Evolutionary conservation across 2,888 invertebrate genomes (phyloP).

Genomic region (Amphipoea lucens): DNA sequence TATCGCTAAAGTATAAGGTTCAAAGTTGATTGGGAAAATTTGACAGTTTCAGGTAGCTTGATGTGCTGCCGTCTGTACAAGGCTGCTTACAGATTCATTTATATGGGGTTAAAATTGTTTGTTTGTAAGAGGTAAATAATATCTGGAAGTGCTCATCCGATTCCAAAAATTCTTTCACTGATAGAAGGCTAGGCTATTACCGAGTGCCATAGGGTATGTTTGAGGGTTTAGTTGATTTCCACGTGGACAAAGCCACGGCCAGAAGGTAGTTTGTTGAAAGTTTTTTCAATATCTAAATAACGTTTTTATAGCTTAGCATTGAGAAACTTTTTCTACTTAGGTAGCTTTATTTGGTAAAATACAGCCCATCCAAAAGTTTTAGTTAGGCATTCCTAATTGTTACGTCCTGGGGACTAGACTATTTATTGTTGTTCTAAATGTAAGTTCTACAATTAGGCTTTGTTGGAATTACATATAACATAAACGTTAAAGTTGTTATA

Average conservation of each 20-base stretch:
- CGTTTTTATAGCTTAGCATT: not conserved
- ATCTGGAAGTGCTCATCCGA: not conserved
- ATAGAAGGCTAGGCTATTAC: not conserved
- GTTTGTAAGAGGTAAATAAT: not conserved
- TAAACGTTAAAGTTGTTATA: not conserved
- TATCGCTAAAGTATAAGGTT: no score
- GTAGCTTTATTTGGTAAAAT: not conserved
- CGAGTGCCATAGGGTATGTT: not conserved
- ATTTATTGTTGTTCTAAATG: constrained; percentile 20
- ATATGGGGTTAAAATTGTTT: not conserved
- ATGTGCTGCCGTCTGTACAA: no score
- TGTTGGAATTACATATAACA: not conserved
- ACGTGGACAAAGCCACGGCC: not conserved
- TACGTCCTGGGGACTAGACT: not conserved
- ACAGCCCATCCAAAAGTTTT: not conserved
- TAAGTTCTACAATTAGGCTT: constrained; percentile 1
- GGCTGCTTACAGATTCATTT: no score
- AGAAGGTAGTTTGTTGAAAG: not conserved
- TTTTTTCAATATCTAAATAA: no score
- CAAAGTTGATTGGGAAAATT: no score
- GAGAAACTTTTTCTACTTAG: no score
- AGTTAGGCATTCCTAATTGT: not conserved
- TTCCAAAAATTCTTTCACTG: not conserved
- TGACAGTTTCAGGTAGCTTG: no score
- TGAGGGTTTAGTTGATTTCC: not conserved